phyloP scores from a whole-genome alignment of 2,888 invertebrate genomes.

The Drepanosiphum platanoidis region DNA sequence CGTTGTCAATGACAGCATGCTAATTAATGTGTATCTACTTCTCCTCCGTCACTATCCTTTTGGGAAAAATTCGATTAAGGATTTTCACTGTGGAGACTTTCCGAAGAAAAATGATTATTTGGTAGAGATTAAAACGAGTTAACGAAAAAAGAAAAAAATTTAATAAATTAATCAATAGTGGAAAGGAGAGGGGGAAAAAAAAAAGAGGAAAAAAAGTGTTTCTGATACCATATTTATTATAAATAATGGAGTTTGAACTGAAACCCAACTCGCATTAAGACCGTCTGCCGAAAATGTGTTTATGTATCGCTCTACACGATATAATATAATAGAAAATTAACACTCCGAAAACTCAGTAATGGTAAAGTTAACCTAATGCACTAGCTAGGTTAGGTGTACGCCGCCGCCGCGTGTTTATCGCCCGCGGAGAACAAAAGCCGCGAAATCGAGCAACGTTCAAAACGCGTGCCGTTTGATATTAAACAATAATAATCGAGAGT shows the following conservation, averaged over 20 bases:
- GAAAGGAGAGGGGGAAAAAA: no score
- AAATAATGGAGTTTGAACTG: conserved; percentile 10
- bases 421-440: neutral
- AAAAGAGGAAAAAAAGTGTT: conserved; percentile 30
- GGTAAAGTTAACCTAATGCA: conserved; percentile 11
- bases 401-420: no score
- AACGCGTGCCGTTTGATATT: conserved; percentile 4
- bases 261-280: conserved; percentile 16
- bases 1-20: conserved; percentile 62
- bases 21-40: conserved; percentile 59
- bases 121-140: conserved; percentile 52
- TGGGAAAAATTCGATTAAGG: conserved; percentile 55
- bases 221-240: conserved; percentile 46
- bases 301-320: neutral
- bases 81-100: conserved; percentile 40
- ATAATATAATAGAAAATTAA: conserved; percentile 13
- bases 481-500: neutral
- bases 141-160: conserved; percentile 48
- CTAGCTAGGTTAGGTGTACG: no score
- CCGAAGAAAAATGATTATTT: conserved; percentile 55
- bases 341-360: conserved; percentile 29
- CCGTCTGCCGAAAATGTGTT: neutral
- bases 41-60: neutral
- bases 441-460: conserved; percentile 10
- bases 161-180: conserved; percentile 45